Base-by-base conservation (phyloP, 2,797 vertebrate genomes). In the Amphiprion clarkii region DNA sequence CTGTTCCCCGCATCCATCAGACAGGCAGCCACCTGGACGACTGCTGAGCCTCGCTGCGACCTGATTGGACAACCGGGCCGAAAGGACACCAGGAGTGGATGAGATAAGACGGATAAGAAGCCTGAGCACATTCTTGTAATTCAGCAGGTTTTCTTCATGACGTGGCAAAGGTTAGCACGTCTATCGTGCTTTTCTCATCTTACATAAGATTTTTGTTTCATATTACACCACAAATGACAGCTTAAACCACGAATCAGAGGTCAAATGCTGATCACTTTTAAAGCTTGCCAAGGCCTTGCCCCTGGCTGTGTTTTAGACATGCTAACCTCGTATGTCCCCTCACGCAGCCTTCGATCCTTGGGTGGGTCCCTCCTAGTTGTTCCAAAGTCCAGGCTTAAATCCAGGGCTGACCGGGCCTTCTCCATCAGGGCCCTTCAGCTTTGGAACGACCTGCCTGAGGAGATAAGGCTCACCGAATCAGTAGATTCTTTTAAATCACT, bases 1-100 rank as follows among this genome's bases (percentile, higher is more conserved):
- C 81, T 68, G 62, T 89, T 90, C 82, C 89, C 87, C 90, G 90
- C 91, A 93, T 95, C 93, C 89, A 91, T 94, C 94, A 95, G 86
- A 14, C 69, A 63, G 75, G 81, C 92, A 85, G 76, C 89, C 90
- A 90, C 92, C 86, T 93, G 90, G 88, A 90, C 64, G 87, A 93
- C 89, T 78, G 84, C 72, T 92, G 84, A 91, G 89, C 90, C 85
- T 84, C 53, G 4, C 83, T 76, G 63, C 75, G 49, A 79, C 76
- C 85, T 76, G 81, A 86, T 81, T 86, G 84, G 80, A 74, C 39
- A 53, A 81, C 52, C 42, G 6, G 53, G 31, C 48, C 36, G 69
- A 62, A 71, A 74, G 52, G 67, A 89, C 79, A 79, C 67, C 68
- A 57, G 74, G 70, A 81, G 76, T 51, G 77, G 67, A 84, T 42